A percentile compares a stretch with the other conserved stretches of the same genome.
Evolutionary conservation across 2,888 invertebrate genomes (phyloP).

Genomic region (Caradrina clavipalpis): DNA sequence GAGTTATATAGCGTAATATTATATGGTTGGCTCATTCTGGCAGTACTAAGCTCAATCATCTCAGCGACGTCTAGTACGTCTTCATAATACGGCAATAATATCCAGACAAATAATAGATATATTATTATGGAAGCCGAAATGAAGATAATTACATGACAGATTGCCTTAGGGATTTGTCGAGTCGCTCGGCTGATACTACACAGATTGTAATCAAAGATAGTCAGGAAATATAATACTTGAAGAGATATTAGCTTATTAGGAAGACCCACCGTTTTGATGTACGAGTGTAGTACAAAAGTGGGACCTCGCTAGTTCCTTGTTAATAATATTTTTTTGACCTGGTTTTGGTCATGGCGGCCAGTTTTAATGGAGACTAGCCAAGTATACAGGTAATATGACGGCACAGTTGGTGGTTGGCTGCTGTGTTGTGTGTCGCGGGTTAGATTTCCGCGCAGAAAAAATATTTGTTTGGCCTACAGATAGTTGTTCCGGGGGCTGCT

Average conservation of each 20-base stretch:
- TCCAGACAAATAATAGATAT: conserved; percentile 28
- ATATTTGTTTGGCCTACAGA: no score
- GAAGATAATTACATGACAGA: conserved; percentile 54
- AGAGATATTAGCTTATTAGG: background rate
- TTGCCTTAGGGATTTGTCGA: conserved; percentile 43
- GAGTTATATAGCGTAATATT: no score
- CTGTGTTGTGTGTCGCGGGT: no score
- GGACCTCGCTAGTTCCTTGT: no score
- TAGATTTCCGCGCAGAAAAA: no score
- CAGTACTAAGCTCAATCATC: background rate
- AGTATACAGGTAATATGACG: no score
- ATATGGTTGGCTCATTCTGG: no score
- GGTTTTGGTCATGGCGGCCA: no score
- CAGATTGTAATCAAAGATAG: conserved; percentile 40
- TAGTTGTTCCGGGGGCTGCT: no score
- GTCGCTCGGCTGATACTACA: conserved; percentile 38
- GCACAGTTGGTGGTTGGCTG: no score
- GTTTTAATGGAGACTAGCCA: no score
- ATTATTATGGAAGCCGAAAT: conserved; percentile 43
- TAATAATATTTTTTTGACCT: no score
- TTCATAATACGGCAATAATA: conserved; percentile 26
- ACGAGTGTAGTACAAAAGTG: background rate
- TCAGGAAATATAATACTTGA: background rate
- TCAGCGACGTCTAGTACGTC: background rate
- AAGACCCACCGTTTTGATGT: background rate